Base-by-base conservation (phyloP, 2,113 vertebrate species). In the Poecilia latipinna region DNA sequence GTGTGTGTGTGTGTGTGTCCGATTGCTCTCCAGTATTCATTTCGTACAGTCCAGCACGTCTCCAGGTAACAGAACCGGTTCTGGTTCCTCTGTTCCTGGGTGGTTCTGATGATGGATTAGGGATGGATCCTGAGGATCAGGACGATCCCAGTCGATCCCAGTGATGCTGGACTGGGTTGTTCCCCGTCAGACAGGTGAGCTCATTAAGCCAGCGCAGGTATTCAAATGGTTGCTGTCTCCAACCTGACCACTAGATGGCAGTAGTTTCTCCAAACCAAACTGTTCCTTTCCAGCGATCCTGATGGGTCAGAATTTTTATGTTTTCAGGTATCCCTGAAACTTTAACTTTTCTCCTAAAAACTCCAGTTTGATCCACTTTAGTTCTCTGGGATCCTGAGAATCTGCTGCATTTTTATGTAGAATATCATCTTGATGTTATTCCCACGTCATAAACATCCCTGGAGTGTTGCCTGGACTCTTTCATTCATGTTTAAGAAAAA, bases 1-100 rank as follows among this genome's bases (percentile, higher is more conserved):
- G 68, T 70, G 61, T 19, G 65, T 82, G 61, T 70, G 65, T 44
- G 35, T 65, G 75, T 61, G 61, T 72, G 67, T 61, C 61, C 73
- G 39, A 42, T 79, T 75, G 54, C 79, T 48, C 57, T 67, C 29
- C 28, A 37, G 10, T 54, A 57, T 68, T 42, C 75, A 61, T 44
- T 70, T 61, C 10, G 17, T 37, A 37, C 31, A 17, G 28, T 67
- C 5, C 29, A 48, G n/a, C 31, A 61, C 4, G 8, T 44, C 74
- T 54, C 57, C 73, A 76, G 61, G 60, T 62, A 39, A 42, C 42
- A 68, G 65, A 10, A 48, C 13, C 44, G 1, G 44, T 19, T 48
- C 44, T 17, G 13, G 44, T 48, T 48, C 4, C 44, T 48, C 44
- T 48, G 44, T 1, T 19, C 44, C 44, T 5, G 15, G 3, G 17